These are phyloP conservation scores for Brachionus rotundiformis DNA, from an alignment of 1,140 invertebrate genomes.

Conservation along the genomic window DNA sequence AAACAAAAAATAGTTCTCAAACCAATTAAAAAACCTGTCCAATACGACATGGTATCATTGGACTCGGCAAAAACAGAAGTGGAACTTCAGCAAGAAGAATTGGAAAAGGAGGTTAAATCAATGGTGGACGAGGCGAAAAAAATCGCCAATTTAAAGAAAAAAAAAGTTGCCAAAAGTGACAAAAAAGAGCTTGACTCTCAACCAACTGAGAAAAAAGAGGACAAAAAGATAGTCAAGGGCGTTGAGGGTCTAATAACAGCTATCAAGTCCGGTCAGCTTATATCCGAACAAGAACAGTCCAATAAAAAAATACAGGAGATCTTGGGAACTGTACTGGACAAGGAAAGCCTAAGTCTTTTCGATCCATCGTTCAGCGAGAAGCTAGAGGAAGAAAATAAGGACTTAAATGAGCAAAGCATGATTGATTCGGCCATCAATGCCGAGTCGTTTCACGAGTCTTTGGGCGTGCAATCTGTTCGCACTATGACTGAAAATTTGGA, in stretches of 20 bases:
- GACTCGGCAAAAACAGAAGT: not conserved
- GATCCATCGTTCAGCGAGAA: slow-evolving; percentile 37
- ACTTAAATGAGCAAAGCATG: not conserved
- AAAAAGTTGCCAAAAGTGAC: not conserved
- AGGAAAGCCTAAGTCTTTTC: slow-evolving; percentile 32
- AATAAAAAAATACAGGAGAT: slow-evolving; percentile 49
- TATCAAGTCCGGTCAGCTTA: slow-evolving; percentile 30
- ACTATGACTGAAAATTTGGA: not conserved
- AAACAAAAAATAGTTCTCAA: slow-evolving; percentile 16
- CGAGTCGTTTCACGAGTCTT: not conserved
- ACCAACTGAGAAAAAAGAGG: not conserved
- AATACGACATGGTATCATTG: not conserved
- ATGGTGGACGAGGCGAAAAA: slow-evolving; percentile 12
- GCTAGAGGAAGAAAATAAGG: not conserved
- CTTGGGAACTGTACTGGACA: slow-evolving; percentile 28
- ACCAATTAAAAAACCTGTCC: slow-evolving; percentile 5
- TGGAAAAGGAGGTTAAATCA: slow-evolving; percentile 25
- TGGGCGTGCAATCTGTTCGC: not conserved
- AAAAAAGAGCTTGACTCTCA: not conserved
- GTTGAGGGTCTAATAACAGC: slow-evolving; percentile 41
- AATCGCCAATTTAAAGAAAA: slow-evolving; percentile 33
- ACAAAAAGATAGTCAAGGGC: slow-evolving; percentile 41
- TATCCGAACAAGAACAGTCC: slow-evolving; percentile 24
- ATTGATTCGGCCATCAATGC: not conserved
- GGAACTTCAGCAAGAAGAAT: slow-evolving; percentile 8